These are phyloP conservation scores for Coluber constrictor DNA, from an alignment of 2,797 vertebrate genomes.

Conservation along the genomic window DNA sequence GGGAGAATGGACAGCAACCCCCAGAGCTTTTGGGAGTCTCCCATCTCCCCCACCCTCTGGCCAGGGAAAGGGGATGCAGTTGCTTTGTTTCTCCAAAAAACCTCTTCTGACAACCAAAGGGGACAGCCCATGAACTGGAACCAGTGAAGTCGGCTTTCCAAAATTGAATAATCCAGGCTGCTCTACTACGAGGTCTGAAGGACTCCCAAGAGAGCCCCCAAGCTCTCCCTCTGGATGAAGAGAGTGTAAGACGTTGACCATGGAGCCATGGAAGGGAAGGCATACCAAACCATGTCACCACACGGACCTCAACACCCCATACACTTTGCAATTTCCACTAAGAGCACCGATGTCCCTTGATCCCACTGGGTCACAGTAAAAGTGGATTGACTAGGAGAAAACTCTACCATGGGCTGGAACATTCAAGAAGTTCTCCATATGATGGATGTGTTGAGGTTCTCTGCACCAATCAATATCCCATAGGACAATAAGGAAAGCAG, in stretches of 20 bases:
- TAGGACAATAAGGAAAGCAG: not conserved
- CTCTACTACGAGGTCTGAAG: not conserved
- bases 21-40: not conserved
- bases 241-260: not conserved
- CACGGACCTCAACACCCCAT: not conserved
- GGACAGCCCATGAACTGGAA: not conserved
- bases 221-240: not conserved
- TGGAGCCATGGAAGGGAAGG: not conserved
- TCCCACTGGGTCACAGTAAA: not conserved
- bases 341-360: not conserved
- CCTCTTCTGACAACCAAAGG: not conserved
- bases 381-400: not conserved
- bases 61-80: not conserved
- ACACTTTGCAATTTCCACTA: not conserved
- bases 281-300: not conserved
- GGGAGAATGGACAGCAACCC: not conserved
- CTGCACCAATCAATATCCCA: not conserved
- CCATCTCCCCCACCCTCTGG: not conserved
- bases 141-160: not conserved
- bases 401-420: not conserved
- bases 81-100: not conserved
- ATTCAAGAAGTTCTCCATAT: not conserved
- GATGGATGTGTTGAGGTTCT: not conserved
- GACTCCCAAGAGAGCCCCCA: not conserved
- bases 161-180: not conserved